Conservation (phyloP, 2,888 invertebrate genomes). For the Drosophila fungiperda region DNA sequence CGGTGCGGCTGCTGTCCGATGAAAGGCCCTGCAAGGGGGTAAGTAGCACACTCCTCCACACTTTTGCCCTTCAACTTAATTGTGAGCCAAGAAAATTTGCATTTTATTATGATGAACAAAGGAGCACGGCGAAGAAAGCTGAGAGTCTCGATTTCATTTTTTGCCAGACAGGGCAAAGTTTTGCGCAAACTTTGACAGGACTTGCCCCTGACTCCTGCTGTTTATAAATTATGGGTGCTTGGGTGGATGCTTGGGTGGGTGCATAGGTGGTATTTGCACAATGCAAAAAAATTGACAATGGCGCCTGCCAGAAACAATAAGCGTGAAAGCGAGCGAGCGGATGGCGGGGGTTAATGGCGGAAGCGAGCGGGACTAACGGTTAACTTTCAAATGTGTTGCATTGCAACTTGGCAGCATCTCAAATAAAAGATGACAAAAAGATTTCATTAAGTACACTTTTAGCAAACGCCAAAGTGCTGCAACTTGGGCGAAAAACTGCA, state of each 20-base stretch:
- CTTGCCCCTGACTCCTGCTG: conserved; percentile 13
- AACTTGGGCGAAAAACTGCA: conserved; percentile 39
- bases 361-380: conserved; percentile 3
- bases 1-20: conserved; percentile 92
- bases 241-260: conserved; percentile 5
- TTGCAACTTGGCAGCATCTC: conserved; percentile 53
- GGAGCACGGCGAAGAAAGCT: conserved; percentile 32
- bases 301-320: conserved; percentile 68
- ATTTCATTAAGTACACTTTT: conserved; percentile 82
- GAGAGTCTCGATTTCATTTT: conserved; percentile 75
- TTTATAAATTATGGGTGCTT: conserved; percentile 26
- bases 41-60: conserved; percentile 82
- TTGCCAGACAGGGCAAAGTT: conserved; percentile 55
- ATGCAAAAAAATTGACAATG: conserved; percentile 62
- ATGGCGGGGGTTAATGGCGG: neutral
- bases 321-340: conserved; percentile 26
- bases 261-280: neutral
- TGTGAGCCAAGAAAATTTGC: conserved; percentile 71
- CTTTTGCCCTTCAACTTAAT: conserved; percentile 46
- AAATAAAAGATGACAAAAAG: conserved; percentile 83
- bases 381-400: conserved; percentile 62
- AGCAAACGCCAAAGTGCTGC: conserved; percentile 63
- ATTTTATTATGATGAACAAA: conserved; percentile 72
- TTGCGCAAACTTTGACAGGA: conserved; percentile 56
- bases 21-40: conserved; percentile 92